These are phyloP conservation scores for Tachysurus vachellii DNA, from an alignment of 2,113 vertebrate species.

Conservation along the genomic window DNA sequence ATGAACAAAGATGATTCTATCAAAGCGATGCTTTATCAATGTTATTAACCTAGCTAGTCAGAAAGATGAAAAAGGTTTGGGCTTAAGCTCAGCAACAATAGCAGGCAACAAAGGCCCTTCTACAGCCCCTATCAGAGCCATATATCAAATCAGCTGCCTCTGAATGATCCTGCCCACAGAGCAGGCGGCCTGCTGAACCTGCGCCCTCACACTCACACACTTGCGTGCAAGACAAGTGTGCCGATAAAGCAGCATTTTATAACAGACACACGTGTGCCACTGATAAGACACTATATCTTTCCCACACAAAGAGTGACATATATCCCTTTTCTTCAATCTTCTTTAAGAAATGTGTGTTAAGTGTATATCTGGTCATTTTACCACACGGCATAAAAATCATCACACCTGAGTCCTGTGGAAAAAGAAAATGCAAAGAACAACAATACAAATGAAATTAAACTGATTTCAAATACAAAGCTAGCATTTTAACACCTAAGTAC, in stretches of 20 bases:
- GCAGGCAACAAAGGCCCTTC: conserved; percentile 76
- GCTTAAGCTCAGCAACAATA: conserved; percentile 78
- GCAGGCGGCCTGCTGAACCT: conserved; percentile 74
- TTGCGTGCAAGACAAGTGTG: conserved; percentile 39
- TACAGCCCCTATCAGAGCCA: conserved; percentile 79
- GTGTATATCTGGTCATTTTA: background rate
- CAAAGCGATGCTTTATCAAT: conserved; percentile 77
- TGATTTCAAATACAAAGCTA: background rate
- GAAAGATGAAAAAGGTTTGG: conserved; percentile 78
- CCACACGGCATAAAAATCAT: no score
- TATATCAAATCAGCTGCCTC: conserved; percentile 80
- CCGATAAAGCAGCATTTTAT: conserved; percentile 55
- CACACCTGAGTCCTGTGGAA: background rate
- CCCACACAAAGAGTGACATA: conserved; percentile 47
- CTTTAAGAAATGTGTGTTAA: conserved; percentile 8
- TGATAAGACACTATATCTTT: conserved; percentile 51
- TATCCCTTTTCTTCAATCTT: conserved; percentile 29
- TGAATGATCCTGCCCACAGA: conserved; percentile 75
- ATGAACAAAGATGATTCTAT: conserved; percentile 74
- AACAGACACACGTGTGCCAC: conserved; percentile 53
- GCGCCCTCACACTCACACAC: conserved; percentile 53
- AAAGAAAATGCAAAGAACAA: background rate
- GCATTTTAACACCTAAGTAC: background rate
- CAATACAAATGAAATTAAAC: background rate
- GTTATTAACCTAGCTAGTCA: conserved; percentile 76